Conservation (phyloP, 2,797 vertebrate genomes). For the Hipposideros larvatus region DNA sequence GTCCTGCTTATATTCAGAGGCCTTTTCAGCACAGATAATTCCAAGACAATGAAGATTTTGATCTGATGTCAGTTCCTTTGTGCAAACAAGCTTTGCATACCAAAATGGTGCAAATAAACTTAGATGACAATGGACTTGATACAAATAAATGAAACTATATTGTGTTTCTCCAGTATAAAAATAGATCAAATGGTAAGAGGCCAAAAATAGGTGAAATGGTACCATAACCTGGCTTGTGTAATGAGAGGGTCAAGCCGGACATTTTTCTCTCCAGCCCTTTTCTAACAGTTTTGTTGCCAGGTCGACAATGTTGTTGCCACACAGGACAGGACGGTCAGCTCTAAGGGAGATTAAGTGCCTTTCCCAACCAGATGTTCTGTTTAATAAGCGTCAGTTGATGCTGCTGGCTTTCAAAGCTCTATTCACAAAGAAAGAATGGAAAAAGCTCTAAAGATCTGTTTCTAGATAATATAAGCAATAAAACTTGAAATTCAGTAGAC, state of each 20-base stretch:
- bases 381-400: constrained; percentile 21
- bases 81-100: not conserved
- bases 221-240: constrained; percentile 53
- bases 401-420: constrained; percentile 22
- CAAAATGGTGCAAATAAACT: constrained; percentile 11
- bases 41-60: constrained; percentile 20
- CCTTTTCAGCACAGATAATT: constrained; percentile 1
- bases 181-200: constrained; percentile 44
- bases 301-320: constrained; percentile 63
- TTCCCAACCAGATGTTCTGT: not conserved
- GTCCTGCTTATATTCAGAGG: not conserved
- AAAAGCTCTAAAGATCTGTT: not conserved
- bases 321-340: constrained; percentile 41
- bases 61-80: not conserved
- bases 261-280: constrained; percentile 52
- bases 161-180: constrained; percentile 52
- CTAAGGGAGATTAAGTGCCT: constrained; percentile 62
- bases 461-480: constrained; percentile 13
- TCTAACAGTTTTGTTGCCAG: constrained; percentile 70
- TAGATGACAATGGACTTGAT: not conserved
- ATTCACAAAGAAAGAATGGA: constrained; percentile 35
- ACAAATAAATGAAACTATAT: constrained; percentile 58
- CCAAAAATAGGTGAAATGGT: constrained; percentile 64
- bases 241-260: constrained; percentile 45
- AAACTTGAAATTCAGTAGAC: not conserved